phyloP scores from a whole-genome alignment of 2,797 vertebrate species.

The Hippocampus kuda region DNA sequence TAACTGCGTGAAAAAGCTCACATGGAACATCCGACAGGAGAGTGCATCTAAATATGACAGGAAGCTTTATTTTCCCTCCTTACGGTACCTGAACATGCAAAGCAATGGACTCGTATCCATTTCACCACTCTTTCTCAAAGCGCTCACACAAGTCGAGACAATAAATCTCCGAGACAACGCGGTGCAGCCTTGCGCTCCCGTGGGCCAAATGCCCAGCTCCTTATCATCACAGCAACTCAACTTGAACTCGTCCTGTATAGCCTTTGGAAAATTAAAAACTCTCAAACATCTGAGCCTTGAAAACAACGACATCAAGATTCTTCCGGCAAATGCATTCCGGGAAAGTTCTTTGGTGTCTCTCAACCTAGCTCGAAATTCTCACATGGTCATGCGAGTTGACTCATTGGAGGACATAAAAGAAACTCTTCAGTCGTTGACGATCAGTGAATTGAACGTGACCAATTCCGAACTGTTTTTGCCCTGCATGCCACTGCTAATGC shows the following conservation, averaged over 20 bases:
- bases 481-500: constrained; percentile 49
- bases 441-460: constrained; percentile 53
- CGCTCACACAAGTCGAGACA: constrained; percentile 53
- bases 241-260: constrained; percentile 36
- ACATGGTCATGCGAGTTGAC: constrained; percentile 37
- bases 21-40: constrained; percentile 37
- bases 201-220: constrained; percentile 10
- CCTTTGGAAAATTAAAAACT: constrained; percentile 42
- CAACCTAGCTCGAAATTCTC: constrained; percentile 52
- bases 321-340: constrained; percentile 47
- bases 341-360: constrained; percentile 53
- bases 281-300: constrained; percentile 60
- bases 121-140: constrained; percentile 46
- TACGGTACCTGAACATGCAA: constrained; percentile 55
- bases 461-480: constrained; percentile 46
- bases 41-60: constrained; percentile 14
- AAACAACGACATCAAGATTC: constrained; percentile 52
- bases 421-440: constrained; percentile 53
- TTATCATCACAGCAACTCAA: constrained; percentile 1
- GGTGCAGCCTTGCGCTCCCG: constrained; percentile 48
- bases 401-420: constrained; percentile 47
- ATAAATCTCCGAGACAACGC: constrained; percentile 58
- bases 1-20: constrained; percentile 68
- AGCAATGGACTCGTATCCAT: constrained; percentile 52
- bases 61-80: constrained; percentile 45